Conservation (phyloP, 2,888 invertebrate genomes). For the Megaustenia siamemsis region DNA sequence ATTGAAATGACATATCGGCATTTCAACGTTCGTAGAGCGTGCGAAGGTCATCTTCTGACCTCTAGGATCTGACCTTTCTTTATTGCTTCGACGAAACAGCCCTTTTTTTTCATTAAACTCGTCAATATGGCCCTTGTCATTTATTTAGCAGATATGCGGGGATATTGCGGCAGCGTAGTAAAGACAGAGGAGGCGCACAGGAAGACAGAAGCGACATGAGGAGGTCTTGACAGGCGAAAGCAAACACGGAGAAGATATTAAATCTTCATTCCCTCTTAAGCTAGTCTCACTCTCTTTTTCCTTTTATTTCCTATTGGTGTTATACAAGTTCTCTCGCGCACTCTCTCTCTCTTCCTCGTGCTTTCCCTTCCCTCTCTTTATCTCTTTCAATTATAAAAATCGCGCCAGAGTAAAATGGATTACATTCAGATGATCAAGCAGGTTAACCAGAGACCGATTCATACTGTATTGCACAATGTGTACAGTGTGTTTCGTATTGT, state of each 20-base stretch:
- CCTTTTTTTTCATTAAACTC: constrained; percentile 3
- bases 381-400: background rate
- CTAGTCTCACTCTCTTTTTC: background rate
- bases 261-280: constrained; percentile 21
- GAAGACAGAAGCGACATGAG: constrained; percentile 2
- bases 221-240: constrained; percentile 20
- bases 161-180: background rate
- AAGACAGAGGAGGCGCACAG: background rate
- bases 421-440: too few species aligned
- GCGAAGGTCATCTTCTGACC: background rate
- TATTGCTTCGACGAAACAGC: background rate
- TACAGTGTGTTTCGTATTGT: too few species aligned
- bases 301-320: background rate
- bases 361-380: too few species aligned
- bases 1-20: background rate
- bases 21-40: background rate
- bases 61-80: too few species aligned
- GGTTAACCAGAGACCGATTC: too few species aligned
- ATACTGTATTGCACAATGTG: too few species aligned
- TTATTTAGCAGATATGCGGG: constrained; percentile 21
- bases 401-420: too few species aligned
- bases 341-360: background rate
- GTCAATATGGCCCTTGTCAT: background rate
- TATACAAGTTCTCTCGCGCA: background rate
- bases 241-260: constrained; percentile 30